Evolutionary conservation across 2,888 invertebrate genomes (phyloP).

Genomic region (Patella pellucida): DNA sequence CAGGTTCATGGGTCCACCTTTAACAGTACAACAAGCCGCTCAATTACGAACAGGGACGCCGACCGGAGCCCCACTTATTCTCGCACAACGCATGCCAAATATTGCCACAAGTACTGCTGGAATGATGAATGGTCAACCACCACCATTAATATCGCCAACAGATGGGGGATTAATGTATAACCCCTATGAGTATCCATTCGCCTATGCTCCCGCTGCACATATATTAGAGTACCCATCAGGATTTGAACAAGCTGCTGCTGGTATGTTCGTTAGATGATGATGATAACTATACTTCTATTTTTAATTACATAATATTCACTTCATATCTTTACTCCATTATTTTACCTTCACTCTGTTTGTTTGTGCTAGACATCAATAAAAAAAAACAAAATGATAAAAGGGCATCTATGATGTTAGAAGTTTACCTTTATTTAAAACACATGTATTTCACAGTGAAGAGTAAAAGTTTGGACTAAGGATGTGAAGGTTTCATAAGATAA

Average conservation of each 20-base stretch:
- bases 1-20: slow-evolving; percentile 47
- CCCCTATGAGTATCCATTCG: slow-evolving; percentile 57
- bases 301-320: slow-evolving; percentile 12
- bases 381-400: no score
- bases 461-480: no score
- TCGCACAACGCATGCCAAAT: slow-evolving; percentile 77
- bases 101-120: slow-evolving; percentile 45
- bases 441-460: no score
- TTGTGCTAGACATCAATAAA: no score
- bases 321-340: neutral
- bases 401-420: no score
- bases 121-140: slow-evolving; percentile 70
- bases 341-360: no score
- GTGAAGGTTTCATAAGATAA: no score
- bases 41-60: slow-evolving; percentile 78
- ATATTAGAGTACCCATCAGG: slow-evolving; percentile 60
- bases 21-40: slow-evolving; percentile 42
- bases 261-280: slow-evolving; percentile 52
- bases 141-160: slow-evolving; percentile 76
- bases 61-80: slow-evolving; percentile 90
- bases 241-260: slow-evolving; percentile 57
- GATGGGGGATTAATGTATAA: slow-evolving; percentile 72
- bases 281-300: neutral
- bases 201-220: slow-evolving; percentile 45
- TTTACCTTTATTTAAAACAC: no score